phyloP scores from a whole-genome alignment of 2,888 invertebrate genomes.

The Lasioglossum leucozonium region DNA sequence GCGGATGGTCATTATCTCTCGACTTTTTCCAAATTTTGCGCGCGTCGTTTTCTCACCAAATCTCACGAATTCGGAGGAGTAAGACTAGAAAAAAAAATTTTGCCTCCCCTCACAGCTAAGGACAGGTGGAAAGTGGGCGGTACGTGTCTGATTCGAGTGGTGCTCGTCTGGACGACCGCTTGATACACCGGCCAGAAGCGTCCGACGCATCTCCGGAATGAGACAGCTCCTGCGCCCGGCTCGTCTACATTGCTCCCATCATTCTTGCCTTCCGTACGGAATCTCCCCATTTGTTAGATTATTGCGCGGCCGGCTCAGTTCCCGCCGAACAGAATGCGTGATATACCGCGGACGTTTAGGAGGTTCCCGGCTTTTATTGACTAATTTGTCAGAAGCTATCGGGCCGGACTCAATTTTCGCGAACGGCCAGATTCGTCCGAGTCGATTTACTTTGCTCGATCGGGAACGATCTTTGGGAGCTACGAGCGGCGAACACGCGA shows the following conservation, averaged over 20 bases:
- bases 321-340: neutral
- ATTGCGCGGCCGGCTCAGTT: neutral
- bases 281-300: constrained; percentile 1
- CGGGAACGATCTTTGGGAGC: neutral
- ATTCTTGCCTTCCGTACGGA: neutral
- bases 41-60: no score
- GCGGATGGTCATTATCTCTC: no score
- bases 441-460: neutral
- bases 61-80: no score
- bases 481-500: no score
- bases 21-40: no score
- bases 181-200: constrained; percentile 11
- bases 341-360: neutral
- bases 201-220: constrained; percentile 13
- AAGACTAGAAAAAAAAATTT: no score
- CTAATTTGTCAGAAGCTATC: neutral
- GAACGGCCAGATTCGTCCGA: neutral
- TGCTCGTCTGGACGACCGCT: constrained; percentile 17
- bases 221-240: neutral
- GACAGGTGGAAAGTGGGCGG: neutral
- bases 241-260: constrained; percentile 4
- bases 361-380: neutral
- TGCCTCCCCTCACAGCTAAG: no score
- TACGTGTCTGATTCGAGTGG: constrained; percentile 14
- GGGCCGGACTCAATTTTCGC: neutral